Percentiles rank a stretch among this genome's conserved stretches.
Evolutionary conservation across 2,797 vertebrate species (phyloP).

Genomic region (Diplodus sargus): DNA sequence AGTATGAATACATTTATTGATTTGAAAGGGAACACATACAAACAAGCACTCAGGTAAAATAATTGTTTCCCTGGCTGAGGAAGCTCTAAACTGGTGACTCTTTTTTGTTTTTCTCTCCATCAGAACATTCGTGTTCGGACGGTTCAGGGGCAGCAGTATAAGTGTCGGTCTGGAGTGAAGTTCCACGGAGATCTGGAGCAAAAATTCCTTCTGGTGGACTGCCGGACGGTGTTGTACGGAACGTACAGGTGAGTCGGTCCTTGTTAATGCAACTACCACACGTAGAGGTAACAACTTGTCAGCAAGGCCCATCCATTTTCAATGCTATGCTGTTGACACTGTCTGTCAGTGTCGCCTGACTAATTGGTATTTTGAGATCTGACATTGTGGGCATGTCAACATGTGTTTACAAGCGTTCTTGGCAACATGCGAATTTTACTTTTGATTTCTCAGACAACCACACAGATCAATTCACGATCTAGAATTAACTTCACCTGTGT

Average conservation of each 20-base stretch:
- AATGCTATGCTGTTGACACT: too few species aligned
- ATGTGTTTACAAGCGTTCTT: too few species aligned
- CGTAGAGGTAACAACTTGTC: background rate
- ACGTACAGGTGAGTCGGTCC: conserved; percentile 90
- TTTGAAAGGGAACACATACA: background rate
- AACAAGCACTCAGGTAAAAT: background rate
- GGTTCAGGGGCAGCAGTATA: conserved; percentile 91
- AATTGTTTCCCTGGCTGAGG: background rate
- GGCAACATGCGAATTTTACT: too few species aligned
- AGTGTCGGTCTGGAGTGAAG: conserved; percentile 90
- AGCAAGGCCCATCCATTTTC: background rate
- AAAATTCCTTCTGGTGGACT: conserved; percentile 92
- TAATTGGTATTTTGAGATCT: background rate
- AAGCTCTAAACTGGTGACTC: background rate
- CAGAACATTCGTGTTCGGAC: conserved; percentile 94
- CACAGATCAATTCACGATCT: too few species aligned
- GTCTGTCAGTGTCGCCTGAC: too few species aligned
- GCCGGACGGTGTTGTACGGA: conserved; percentile 91
- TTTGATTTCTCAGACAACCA: too few species aligned
- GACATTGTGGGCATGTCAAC: background rate
- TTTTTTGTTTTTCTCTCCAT: conserved; percentile 50
- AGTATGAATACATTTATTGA: background rate
- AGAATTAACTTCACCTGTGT: too few species aligned
- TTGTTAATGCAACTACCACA: background rate
- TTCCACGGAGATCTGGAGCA: conserved; percentile 92